phyloP scores from a whole-genome alignment of 2,888 invertebrate genomes.

The Lordiphosa fenestrarum region DNA sequence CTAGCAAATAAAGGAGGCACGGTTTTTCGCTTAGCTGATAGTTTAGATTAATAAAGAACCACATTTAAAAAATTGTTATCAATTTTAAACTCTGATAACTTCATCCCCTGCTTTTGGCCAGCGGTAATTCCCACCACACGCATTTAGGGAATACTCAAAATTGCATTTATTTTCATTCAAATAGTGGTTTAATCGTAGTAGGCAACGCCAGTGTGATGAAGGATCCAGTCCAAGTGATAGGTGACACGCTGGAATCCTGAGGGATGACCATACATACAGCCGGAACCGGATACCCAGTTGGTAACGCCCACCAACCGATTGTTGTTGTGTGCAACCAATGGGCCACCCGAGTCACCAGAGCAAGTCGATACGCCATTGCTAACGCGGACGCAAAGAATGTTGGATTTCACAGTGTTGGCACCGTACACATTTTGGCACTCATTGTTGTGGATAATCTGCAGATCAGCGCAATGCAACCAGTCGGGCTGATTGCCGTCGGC shows the following conservation, averaged over 20 bases:
- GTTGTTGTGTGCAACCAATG: conserved; percentile 54
- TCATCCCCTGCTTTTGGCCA: too few species aligned
- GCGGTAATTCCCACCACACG: too few species aligned
- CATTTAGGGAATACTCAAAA: too few species aligned
- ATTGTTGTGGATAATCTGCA: conserved; percentile 65
- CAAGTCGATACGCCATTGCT: conserved; percentile 70
- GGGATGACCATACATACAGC: conserved; percentile 44
- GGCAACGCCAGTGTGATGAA: conserved; percentile 43
- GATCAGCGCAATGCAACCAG: conserved; percentile 35
- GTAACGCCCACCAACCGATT: conserved; percentile 44
- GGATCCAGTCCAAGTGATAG: conserved; percentile 60
- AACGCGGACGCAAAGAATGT: conserved; percentile 28
- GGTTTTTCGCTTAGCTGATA: too few species aligned
- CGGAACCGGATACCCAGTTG: conserved; percentile 48
- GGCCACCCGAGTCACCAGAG: conserved; percentile 79
- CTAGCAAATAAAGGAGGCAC: too few species aligned
- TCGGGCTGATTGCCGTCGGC: conserved; percentile 67
- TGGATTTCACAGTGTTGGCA: conserved; percentile 54
- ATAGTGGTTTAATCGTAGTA: conserved; percentile 11
- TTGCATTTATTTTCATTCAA: too few species aligned
- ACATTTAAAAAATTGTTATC: too few species aligned
- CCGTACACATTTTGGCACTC: conserved; percentile 77
- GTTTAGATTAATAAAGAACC: too few species aligned
- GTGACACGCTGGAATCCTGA: conserved; percentile 50
- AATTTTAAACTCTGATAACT: too few species aligned